Conservation (phyloP, 2,113 vertebrate genomes). For the Oryzias curvinotus region DNA sequence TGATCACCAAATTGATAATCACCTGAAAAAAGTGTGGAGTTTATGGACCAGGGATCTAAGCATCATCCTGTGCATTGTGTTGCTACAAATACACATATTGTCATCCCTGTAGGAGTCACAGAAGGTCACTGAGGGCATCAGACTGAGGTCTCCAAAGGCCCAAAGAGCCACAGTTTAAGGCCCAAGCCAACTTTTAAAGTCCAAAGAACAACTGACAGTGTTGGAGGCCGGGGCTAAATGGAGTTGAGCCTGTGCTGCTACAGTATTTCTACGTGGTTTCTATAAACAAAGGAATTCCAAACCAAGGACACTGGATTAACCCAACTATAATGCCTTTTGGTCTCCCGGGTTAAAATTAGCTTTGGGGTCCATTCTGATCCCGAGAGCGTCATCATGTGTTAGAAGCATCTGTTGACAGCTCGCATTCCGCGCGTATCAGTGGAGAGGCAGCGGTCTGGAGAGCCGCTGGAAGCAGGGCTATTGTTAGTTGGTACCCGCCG, state of each 20-base stretch:
- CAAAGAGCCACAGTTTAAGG: slow-evolving; percentile 28
- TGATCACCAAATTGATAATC: slow-evolving; percentile 14
- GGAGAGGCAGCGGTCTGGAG: slow-evolving; percentile 84
- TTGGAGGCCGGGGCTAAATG: slow-evolving; percentile 46
- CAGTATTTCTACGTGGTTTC: slow-evolving; percentile 59
- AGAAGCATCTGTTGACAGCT: slow-evolving; percentile 96
- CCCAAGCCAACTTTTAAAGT: slow-evolving; percentile 44
- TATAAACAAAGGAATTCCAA: slow-evolving; percentile 79
- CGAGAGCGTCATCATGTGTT: slow-evolving; percentile 88
- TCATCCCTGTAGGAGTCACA: slow-evolving; percentile 27
- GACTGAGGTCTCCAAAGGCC: slow-evolving; percentile 34
- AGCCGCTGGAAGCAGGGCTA: slow-evolving; percentile 70
- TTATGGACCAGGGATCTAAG: not conserved
- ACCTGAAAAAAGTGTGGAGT: slow-evolving; percentile 12
- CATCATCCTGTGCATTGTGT: slow-evolving; percentile 22
- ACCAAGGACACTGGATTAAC: slow-evolving; percentile 82
- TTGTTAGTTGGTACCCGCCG: slow-evolving; percentile 80
- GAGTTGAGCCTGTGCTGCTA: slow-evolving; percentile 40
- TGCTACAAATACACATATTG: slow-evolving; percentile 49
- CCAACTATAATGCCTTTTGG: slow-evolving; percentile 77
- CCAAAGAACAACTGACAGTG: slow-evolving; percentile 41
- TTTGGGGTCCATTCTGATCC: slow-evolving; percentile 84
- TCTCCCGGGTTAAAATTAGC: slow-evolving; percentile 90
- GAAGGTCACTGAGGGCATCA: slow-evolving; percentile 23
- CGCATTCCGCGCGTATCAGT: slow-evolving; percentile 90